Evolutionary conservation across 1,140 invertebrate genomes (phyloP).

Genomic region (Drosophila insularis): DNA sequence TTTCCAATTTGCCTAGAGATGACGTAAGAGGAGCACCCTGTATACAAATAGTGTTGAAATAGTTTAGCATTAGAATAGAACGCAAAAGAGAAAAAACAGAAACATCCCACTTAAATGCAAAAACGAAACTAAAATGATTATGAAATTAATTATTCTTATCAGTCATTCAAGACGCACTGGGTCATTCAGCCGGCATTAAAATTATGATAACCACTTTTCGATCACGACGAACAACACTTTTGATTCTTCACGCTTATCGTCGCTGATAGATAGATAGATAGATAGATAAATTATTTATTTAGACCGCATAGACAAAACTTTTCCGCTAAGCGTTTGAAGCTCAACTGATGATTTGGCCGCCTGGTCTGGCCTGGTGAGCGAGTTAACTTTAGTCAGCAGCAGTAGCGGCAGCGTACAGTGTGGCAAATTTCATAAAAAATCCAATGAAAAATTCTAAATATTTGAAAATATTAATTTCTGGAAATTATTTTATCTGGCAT

Average conservation of each 20-base stretch:
- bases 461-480: too few species aligned
- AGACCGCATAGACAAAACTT: constrained; percentile 49
- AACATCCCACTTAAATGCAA: constrained; percentile 7
- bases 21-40: constrained; percentile 36
- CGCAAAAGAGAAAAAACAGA: constrained; percentile 7
- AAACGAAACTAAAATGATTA: not conserved
- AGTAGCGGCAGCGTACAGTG: constrained; percentile 1
- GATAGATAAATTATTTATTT: constrained; percentile 24
- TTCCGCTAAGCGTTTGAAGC: constrained; percentile 65
- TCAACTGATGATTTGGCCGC: constrained; percentile 50
- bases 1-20: constrained; percentile 35
- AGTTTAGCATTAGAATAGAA: constrained; percentile 37
- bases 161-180: constrained; percentile 6
- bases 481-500: too few species aligned
- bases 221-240: constrained; percentile 7
- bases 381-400: constrained; percentile 26
- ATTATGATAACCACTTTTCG: constrained; percentile 18
- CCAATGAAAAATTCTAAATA: too few species aligned
- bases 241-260: constrained; percentile 5
- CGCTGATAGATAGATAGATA: constrained; percentile 3
- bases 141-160: constrained; percentile 20
- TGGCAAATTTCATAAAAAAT: not conserved
- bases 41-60: constrained; percentile 12
- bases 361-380: constrained; percentile 21
- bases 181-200: constrained; percentile 8